Percentiles rank a stretch among this genome's conserved stretches.
Conservation (phyloP, 1,140 invertebrate species). For the Apis florea region DNA sequence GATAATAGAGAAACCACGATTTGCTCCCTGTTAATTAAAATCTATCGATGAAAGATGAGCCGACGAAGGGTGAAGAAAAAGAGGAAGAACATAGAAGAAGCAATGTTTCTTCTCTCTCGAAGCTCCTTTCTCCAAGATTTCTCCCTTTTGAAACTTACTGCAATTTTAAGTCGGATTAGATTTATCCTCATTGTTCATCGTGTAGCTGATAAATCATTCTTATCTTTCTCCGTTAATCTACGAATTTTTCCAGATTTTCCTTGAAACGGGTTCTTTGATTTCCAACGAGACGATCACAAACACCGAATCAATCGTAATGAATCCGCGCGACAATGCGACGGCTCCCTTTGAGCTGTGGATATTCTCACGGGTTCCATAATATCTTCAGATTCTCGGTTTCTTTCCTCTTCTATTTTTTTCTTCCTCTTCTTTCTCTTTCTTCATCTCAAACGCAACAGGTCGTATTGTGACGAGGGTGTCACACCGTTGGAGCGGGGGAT, state of each 20-base stretch:
- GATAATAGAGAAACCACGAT: constrained; percentile 37
- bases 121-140: neutral
- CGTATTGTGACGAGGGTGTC: constrained; percentile 69
- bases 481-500: constrained; percentile 48
- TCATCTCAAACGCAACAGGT: constrained; percentile 67
- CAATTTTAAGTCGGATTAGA: too few species aligned
- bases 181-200: too few species aligned
- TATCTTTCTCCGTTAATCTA: too few species aligned
- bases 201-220: too few species aligned
- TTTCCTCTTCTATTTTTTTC: neutral
- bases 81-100: neutral
- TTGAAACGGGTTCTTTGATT: constrained; percentile 37
- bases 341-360: constrained; percentile 70
- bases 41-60: constrained; percentile 20
- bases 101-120: neutral
- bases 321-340: constrained; percentile 70
- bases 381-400: constrained; percentile 1
- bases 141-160: neutral
- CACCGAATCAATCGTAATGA: constrained; percentile 72
- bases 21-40: constrained; percentile 41
- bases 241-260: neutral
- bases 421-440: constrained; percentile 35
- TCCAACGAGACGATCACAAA: constrained; percentile 58
- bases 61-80: neutral
- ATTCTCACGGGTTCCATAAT: constrained; percentile 70